Evolutionary conservation across 2,888 invertebrate genomes (phyloP), one percentile per base, ranked within the genome.

Genomic region (Spodoptera picta): DNA sequence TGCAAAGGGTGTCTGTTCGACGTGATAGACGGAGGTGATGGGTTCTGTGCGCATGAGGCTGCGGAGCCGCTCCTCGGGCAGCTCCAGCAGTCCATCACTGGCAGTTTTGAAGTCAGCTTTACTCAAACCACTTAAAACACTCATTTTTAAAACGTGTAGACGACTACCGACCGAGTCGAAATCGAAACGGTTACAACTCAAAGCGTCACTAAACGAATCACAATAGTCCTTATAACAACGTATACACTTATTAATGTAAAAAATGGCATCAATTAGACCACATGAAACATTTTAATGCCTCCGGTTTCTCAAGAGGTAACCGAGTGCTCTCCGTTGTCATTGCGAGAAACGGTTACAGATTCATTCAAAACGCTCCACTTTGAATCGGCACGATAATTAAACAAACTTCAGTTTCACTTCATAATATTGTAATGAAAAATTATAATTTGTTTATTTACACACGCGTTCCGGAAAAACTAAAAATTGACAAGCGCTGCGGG

Each of bases 1-100:
- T 95, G 97, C 97, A 95, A 97, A 97, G 86, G 97, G 97, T 85
- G 97, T 97, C 93, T 97, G 97, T 92, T 97, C 97, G 84, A 97
- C 97, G 91, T 97, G 96, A 92, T 97, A 97, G 77, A 97, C 96
- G 83, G 96, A 96, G 82, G 96, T 96, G 91, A 97, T 97, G 82
- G 97, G 96, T 87, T 96, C 96, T 88, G 96, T 95, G 83, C 96
- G 96, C 90, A 97, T 95, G 88, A 97, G 94, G 88, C 95, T 95
- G 83, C 96, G 95, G 83, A 97, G 93, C 85, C 95, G 95, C 83
- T 96, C 96, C 88, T 96, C 96, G 62, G 96, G 95, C 84, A 97
- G 95, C 93, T 96, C 96, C 90, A 97, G 93, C 83, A 97, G 96
- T 80, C 97, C 97, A 92, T 97, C 96, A 86, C 96, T 96, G 71